Conservation (phyloP, 2,797 vertebrate species). For the Peromyscus nudipes region DNA sequence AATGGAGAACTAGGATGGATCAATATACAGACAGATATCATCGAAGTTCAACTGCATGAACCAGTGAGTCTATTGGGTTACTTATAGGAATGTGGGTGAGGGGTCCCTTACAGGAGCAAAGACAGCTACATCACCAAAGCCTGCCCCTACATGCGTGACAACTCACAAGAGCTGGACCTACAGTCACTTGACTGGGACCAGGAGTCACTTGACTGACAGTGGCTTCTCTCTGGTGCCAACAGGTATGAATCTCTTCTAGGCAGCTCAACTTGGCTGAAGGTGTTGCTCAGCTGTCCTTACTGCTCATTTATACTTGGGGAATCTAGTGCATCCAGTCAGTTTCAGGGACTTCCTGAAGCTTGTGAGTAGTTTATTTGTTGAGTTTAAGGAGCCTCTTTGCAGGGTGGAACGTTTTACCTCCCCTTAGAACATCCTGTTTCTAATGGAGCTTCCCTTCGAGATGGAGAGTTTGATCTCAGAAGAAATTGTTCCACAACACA, state of each 20-base stretch:
- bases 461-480: not conserved
- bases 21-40: not conserved
- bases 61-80: not conserved
- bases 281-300: not conserved
- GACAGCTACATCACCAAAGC: not conserved
- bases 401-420: not conserved
- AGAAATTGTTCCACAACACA: not conserved
- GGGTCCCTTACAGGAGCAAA: not conserved
- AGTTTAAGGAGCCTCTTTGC: not conserved
- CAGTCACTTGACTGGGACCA: not conserved
- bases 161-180: not conserved
- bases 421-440: not conserved
- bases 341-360: not conserved
- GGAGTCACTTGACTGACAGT: not conserved
- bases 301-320: not conserved
- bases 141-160: not conserved
- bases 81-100: not conserved
- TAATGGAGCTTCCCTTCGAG: not conserved
- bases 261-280: not conserved
- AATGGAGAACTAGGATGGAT: not conserved
- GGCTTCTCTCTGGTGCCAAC: not conserved
- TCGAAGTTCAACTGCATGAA: not conserved
- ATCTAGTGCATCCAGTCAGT: not conserved
- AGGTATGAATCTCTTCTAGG: not conserved
- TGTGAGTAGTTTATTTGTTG: not conserved